Evolutionary conservation across 2,113 vertebrate species (phyloP), one percentile per base, ranked within the genome.

Genomic region (Pluvianellus socialis): DNA sequence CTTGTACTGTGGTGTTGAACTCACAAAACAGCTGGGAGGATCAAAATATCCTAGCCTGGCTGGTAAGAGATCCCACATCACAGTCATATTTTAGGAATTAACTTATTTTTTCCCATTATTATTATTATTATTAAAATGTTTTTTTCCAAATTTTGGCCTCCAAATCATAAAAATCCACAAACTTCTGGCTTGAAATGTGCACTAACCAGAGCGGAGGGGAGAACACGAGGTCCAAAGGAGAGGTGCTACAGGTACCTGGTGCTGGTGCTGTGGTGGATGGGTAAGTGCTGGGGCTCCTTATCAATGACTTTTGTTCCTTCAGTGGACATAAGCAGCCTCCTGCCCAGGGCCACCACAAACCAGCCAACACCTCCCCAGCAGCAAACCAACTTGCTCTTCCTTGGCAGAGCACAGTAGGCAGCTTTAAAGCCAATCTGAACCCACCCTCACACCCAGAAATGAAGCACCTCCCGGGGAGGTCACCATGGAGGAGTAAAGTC

Each of bases 201-300:
- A 1, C 30, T 83, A 10, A 3, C 11, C 3, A 5, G n/a, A 35
- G 11, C 76, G 55, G n/a, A 93, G 26, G n/a, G 74, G 12, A 79
- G 11, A 88, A 10, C 14, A 56, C 59, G 38, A 85, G 23, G 4
- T 24, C 30, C 24, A 17, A 23, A 63, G 49, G 30, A 58, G 52
- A 47, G 4, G 3, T 10, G 33, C 6, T 62, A 13, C 2, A 0
- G 27, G 19, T 27, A 28, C 2, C 14, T 53, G 45, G 3, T 33
- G 61, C 7, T 27, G 17, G 63, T 61, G 32, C 62, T 7, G 2
- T 23, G 15, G 27, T 10, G n/a, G 30, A 12, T 14, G 15, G 28
- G 2, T 20, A 18, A 27, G 2, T 15, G 7, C 40, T 58, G 56
- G 28, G 21, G 12, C 4, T 79, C 38, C 28, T 74, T 50, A 38